These are phyloP conservation scores for Himalopsyche phryganea DNA, from an alignment of 1,140 invertebrate species.

Conservation along the genomic window DNA sequence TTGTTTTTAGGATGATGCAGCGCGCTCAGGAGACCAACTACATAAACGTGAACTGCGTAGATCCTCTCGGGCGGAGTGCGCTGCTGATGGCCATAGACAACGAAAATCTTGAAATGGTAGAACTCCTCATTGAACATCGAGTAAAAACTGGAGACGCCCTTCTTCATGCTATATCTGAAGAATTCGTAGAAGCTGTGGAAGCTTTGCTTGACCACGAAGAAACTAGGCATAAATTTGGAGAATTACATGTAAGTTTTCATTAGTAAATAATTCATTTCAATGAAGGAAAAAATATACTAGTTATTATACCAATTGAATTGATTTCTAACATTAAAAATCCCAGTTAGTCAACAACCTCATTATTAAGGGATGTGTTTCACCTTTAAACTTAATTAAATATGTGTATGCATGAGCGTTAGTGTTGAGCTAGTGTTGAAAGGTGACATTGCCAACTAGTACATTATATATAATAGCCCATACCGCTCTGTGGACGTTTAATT, in stretches of 20 bases:
- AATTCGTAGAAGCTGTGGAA: constrained; percentile 97
- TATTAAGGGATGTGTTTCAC: too few relatives aligned
- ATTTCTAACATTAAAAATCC: too few relatives aligned
- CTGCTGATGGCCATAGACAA: constrained; percentile 97
- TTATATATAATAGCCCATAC: too few relatives aligned
- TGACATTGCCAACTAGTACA: too few relatives aligned
- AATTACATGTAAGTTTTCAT: constrained; percentile 67
- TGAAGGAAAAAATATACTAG: too few relatives aligned
- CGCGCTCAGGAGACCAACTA: constrained; percentile 71
- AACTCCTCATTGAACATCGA: constrained; percentile 85
- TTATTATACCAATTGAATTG: too few relatives aligned
- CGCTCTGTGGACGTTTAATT: too few relatives aligned
- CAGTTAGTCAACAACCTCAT: too few relatives aligned
- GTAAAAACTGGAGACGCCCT: constrained; percentile 88
- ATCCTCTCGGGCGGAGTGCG: constrained; percentile 88
- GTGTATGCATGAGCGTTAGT: too few relatives aligned
- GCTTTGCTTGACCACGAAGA: constrained; percentile 92
- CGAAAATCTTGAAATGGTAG: constrained; percentile 99
- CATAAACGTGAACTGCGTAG: constrained; percentile 96
- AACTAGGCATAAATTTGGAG: constrained; percentile 70
- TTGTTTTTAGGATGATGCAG: constrained; percentile 66
- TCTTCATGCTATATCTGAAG: constrained; percentile 94
- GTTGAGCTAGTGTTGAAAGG: too few relatives aligned
- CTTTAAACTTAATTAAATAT: too few relatives aligned
- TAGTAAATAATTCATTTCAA: too few relatives aligned